Percentiles rank a stretch among this genome's conserved stretches.
Conservation (phyloP, 1,140 invertebrate genomes). For the Leptoteleia sp. region DNA sequence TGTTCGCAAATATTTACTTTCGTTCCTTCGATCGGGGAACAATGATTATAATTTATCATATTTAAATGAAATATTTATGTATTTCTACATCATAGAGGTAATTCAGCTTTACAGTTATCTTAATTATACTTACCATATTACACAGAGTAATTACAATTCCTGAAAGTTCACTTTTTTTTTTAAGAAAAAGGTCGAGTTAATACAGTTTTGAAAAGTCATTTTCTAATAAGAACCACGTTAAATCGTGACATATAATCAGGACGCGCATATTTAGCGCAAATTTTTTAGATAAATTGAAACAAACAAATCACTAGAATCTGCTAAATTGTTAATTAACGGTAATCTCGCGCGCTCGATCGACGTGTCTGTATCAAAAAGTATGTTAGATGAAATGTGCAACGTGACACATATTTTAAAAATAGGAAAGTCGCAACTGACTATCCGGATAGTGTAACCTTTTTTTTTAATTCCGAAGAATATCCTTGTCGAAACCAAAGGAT, state of each 20-base stretch:
- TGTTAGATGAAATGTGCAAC: slow-evolving; percentile 4
- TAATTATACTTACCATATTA: too few species aligned
- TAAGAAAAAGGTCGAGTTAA: too few species aligned
- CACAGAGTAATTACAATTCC: too few species aligned
- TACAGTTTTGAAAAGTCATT: too few species aligned
- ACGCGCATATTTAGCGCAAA: slow-evolving; percentile 11
- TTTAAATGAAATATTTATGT: too few species aligned
- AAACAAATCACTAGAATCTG: slow-evolving; percentile 14
- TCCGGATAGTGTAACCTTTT: too few species aligned
- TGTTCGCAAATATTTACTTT: slow-evolving; percentile 17
- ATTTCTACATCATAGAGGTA: too few species aligned
- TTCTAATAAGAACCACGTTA: too few species aligned
- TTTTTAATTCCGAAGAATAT: not conserved
- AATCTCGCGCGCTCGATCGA: slow-evolving; percentile 6
- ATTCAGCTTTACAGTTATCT: too few species aligned
- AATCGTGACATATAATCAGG: too few species aligned
- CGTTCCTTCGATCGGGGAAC: not conserved
- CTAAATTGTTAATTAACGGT: slow-evolving; percentile 7
- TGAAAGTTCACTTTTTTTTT: too few species aligned
- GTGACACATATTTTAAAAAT: slow-evolving; percentile 23
- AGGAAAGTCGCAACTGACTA: not conserved
- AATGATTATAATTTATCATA: not conserved
- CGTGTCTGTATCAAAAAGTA: slow-evolving; percentile 7
- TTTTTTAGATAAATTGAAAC: slow-evolving; percentile 14
- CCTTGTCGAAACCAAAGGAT: too few species aligned